phyloP scores from a whole-genome alignment of 2,888 invertebrate species.

The Lithophane ornitopus region DNA sequence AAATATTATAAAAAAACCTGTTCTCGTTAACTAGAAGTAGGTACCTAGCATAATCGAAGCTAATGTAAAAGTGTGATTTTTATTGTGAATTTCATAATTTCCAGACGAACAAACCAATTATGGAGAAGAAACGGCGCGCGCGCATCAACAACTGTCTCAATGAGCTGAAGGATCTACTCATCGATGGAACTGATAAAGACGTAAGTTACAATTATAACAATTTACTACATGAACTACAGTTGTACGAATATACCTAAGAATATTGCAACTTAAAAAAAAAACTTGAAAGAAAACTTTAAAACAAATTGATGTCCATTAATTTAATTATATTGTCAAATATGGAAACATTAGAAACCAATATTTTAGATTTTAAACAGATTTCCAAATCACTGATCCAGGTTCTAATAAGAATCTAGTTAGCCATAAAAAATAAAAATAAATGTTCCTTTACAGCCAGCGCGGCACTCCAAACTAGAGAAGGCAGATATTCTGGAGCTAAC shows the following conservation, averaged over 20 bases:
- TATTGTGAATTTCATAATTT: conserved; percentile 31
- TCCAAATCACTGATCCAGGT: background rate
- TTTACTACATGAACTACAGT: background rate
- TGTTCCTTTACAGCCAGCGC: conserved; percentile 93
- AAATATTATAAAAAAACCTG: background rate
- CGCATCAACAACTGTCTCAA: conserved; percentile 97
- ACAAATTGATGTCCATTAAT: background rate
- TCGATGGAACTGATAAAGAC: conserved; percentile 97
- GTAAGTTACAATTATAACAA: conserved; percentile 91
- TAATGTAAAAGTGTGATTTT: background rate
- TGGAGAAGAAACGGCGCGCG: conserved; percentile 97
- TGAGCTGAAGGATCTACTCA: conserved; percentile 95
- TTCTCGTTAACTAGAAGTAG: background rate
- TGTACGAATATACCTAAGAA: background rate
- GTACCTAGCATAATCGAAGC: no score
- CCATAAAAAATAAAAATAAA: background rate
- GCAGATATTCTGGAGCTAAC: conserved; percentile 99
- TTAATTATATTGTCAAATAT: background rate
- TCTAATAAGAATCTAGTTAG: conserved; percentile 61
- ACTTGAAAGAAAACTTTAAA: background rate
- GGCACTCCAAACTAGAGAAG: conserved; percentile 98
- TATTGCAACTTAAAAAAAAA: background rate
- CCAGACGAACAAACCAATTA: conserved; percentile 97
- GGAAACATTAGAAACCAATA: background rate
- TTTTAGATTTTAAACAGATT: background rate